Percentiles rank a stretch among this genome's conserved stretches.
These are phyloP conservation scores for Nudaria mundana DNA, from an alignment of 2,888 invertebrate genomes.

Conservation along the genomic window DNA sequence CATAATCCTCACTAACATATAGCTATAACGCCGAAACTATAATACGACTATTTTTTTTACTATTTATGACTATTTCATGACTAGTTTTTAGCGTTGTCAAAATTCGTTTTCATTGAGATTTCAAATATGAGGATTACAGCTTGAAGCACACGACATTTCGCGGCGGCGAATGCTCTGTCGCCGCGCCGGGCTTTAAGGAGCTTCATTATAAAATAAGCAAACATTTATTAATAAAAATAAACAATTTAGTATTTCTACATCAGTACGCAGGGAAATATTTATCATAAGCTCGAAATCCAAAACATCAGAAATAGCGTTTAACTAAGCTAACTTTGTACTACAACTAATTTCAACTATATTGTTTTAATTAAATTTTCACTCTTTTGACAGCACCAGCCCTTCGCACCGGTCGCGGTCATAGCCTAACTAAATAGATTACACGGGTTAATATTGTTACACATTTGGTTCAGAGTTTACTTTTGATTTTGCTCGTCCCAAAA, in stretches of 20 bases:
- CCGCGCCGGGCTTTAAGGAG: too few relatives aligned
- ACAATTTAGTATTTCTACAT: background rate
- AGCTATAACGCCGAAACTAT: too few relatives aligned
- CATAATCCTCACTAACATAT: too few relatives aligned
- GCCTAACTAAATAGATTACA: conserved; percentile 18
- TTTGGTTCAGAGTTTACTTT: conserved; percentile 12
- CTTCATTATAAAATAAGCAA: too few relatives aligned
- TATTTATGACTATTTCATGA: too few relatives aligned
- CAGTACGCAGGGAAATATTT: background rate
- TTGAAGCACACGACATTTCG: too few relatives aligned
- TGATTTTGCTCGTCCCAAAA: background rate
- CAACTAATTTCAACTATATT: conserved; percentile 15
- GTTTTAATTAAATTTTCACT: conserved; percentile 19
- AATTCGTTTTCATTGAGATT: too few relatives aligned
- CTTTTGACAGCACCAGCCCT: conserved; percentile 10
- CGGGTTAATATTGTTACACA: conserved; percentile 13
- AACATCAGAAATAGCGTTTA: background rate
- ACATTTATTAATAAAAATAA: background rate
- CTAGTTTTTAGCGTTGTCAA: too few relatives aligned
- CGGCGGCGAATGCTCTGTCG: too few relatives aligned
- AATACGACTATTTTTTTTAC: too few relatives aligned
- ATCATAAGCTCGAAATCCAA: background rate
- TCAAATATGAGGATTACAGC: too few relatives aligned
- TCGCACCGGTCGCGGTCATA: conserved; percentile 13
- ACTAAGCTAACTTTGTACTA: conserved; percentile 1